Base-by-base conservation (phyloP, 2,113 vertebrate species). In the Channa argus region DNA sequence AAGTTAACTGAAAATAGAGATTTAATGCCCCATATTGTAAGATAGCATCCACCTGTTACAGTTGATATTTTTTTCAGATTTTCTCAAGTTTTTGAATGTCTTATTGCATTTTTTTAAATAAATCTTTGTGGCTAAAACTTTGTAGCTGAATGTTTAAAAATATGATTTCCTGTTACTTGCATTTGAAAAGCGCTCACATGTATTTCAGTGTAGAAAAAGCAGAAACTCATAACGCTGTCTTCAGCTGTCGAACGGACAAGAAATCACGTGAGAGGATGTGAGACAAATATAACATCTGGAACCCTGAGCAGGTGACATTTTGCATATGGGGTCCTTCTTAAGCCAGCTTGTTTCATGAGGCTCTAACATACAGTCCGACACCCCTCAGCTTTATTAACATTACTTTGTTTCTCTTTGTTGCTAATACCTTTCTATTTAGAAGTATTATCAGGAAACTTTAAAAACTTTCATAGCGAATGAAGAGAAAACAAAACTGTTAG, bases 391-490 rank as follows among this genome's bases (percentile, higher is more conserved):
- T 24, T 8, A 13, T 54, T 1, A 15, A 24, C 3, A 39, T 5
- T 7, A 36, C 44, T 4, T 52, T 63, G 43, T 79, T 86, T 56
- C 67, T 70, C 70, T 80, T 83, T 76, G 50, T 47, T 38, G 10
- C 24, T 5, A 72, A 45, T 7, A 4, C 0, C 34, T 8, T 38
- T 9, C 33, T 11, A 10, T 41, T 5, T 41, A 7, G 12, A 55
- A 5, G 14, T 11, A 7, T 39, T 9, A 3, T 12, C 0, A 2
- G 0, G 6, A 15, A 74, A 58, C 13, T 3, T 8, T 4, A 33
- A n/a, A 15, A 44, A 5, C 6, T 52, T 60, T 63, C 6, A 67
- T 14, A 9, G 5, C 39, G 33, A 50, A 64, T 45, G 49, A 53
- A 59, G 66, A 44, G 37, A 49, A 58, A 74, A 24, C 4, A 2